These are phyloP conservation scores for Leptonema lineaticorne DNA, from an alignment of 1,140 invertebrate species.

Conservation along the genomic window DNA sequence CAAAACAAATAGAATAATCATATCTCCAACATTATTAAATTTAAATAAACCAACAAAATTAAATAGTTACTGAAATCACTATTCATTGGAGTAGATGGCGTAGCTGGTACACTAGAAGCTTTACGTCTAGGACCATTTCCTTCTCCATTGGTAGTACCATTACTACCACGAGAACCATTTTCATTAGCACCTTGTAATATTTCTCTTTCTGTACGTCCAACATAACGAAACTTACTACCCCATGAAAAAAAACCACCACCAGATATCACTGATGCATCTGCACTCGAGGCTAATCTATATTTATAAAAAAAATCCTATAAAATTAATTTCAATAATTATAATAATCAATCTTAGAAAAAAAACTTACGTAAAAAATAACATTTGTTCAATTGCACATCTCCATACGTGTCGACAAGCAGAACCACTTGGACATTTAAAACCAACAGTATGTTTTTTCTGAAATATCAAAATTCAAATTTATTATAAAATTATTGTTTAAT, in stretches of 20 bases:
- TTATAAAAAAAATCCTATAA: neutral
- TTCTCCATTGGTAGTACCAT: conserved; percentile 57
- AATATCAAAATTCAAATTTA: conserved; percentile 46
- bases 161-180: conserved; percentile 37
- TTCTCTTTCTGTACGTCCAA: conserved; percentile 85
- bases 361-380: conserved; percentile 96
- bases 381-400: conserved; percentile 95
- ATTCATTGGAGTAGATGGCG: conserved; percentile 76
- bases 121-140: conserved; percentile 69
- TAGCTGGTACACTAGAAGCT: conserved; percentile 80
- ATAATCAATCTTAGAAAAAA: conserved; percentile 12
- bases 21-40: too few species aligned
- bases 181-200: conserved; percentile 59
- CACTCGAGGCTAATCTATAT: conserved; percentile 78
- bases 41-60: too few species aligned
- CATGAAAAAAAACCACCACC: conserved; percentile 93
- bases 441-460: conserved; percentile 94
- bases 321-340: neutral
- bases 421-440: conserved; percentile 90
- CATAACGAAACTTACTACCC: conserved; percentile 91
- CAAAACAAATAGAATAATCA: too few species aligned
- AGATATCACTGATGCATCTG: conserved; percentile 83
- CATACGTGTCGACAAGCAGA: conserved; percentile 91
- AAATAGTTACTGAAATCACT: conserved; percentile 58
- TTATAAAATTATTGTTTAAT: neutral